Conservation (phyloP, 1,140 invertebrate species). For the Pachypeltis micranthus region DNA sequence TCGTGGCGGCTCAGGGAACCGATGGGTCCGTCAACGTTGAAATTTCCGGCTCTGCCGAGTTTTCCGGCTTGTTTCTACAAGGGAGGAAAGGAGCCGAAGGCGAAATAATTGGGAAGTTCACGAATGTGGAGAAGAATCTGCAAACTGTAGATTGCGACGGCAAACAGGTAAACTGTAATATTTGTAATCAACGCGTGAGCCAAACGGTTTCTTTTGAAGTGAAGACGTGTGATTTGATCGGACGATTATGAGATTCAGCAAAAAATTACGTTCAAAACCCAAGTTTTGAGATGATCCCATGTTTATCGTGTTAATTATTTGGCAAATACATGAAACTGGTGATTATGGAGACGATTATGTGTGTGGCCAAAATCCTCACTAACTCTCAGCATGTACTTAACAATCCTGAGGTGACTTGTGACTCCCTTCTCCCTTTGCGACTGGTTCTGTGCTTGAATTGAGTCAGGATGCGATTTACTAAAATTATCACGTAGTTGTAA, state of each 20-base stretch:
- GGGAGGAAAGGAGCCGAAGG: background rate
- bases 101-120: background rate
- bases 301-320: background rate
- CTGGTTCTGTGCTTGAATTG: no score
- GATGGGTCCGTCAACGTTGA: background rate
- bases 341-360: background rate
- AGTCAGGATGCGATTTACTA: no score
- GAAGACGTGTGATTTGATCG: background rate
- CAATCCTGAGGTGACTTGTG: no score
- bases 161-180: background rate
- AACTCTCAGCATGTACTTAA: no score
- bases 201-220: background rate
- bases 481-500: no score
- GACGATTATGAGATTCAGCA: no score
- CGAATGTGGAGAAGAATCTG: background rate
- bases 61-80: background rate
- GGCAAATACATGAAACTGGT: background rate
- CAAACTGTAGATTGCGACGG: background rate
- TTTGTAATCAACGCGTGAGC: background rate
- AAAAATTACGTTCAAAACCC: no score
- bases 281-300: background rate
- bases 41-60: background rate
- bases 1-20: conserved; percentile 22
- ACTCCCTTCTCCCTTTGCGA: no score
- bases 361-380: no score